A percentile compares a stretch with the other conserved stretches of the same genome.
Evolutionary conservation across 2,888 invertebrate species (phyloP).

Genomic region (Cephus spinipes): DNA sequence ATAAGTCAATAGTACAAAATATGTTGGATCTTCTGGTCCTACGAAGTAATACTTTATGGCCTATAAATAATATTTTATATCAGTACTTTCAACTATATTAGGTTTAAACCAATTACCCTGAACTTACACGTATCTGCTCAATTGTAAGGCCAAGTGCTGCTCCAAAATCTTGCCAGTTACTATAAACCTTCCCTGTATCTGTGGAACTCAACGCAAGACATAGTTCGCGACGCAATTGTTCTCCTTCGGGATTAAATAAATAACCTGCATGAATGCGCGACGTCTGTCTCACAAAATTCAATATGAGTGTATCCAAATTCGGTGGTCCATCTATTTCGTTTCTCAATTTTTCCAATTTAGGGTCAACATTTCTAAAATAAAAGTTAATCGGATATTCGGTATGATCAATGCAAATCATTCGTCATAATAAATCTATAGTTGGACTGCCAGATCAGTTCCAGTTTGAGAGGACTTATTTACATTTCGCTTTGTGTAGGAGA

Average conservation of each 20-base stretch:
- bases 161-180: slow-evolving; percentile 59
- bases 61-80: slow-evolving; percentile 23
- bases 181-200: slow-evolving; percentile 47
- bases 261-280: slow-evolving; percentile 51
- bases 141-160: slow-evolving; percentile 48
- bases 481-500: too few relatives aligned
- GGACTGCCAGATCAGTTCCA: too few relatives aligned
- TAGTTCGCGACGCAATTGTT: slow-evolving; percentile 44
- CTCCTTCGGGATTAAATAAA: slow-evolving; percentile 51
- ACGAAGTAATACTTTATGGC: slow-evolving; percentile 70
- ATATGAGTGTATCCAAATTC: slow-evolving; percentile 41
- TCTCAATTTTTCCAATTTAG: slow-evolving; percentile 51
- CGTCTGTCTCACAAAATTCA: slow-evolving; percentile 38
- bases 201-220: slow-evolving; percentile 54
- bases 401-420: background rate
- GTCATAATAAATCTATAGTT: background rate
- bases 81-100: background rate
- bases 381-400: background rate
- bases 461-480: too few relatives aligned
- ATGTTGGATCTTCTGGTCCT: slow-evolving; percentile 68
- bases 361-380: slow-evolving; percentile 41
- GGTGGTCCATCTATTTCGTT: slow-evolving; percentile 45
- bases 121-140: slow-evolving; percentile 55
- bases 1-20: slow-evolving; percentile 70
- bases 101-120: background rate